Evolutionary conservation across 1,140 invertebrate species (phyloP), one percentile per base, ranked within the genome.

Genomic region (Neotoxoptera formosana): DNA sequence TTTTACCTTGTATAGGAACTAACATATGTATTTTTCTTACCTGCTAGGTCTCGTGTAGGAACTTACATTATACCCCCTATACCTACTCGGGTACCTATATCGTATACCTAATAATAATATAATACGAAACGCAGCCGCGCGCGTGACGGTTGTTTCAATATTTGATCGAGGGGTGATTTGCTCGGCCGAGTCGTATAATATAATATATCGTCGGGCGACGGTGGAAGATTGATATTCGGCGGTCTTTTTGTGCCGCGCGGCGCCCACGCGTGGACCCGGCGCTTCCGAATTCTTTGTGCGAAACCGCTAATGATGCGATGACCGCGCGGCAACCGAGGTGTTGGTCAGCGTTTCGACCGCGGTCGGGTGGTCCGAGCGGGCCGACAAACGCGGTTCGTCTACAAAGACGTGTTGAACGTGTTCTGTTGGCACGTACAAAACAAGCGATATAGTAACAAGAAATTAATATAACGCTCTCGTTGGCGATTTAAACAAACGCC

Each of bases 281-380:
- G 87, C 87, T 88, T 88, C 87, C 47, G 87, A 53, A 36, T 88
- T 34, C 41, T 88, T 88, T 88, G 87, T 53, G 87, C n/a, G 7
- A 88, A 88, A 88, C 87, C 87, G 87, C 87, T 88, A 88, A 88
- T 88, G 87, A 34, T 88, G 30, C 1, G 14, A n/a, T n/a, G n/a
- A n/a, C n/a, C 34, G 30, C 21, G 2, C 21, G 48, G 47, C 48
- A 48, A 53, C 20, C n/a, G 17, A 53, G 48, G 87, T 88, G 87
- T 88, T 45, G 87, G 87, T 88, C 47, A 88, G 87, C 47, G 87
- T 51, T 88, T 53, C 8, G 17, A 48, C 47, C 47, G 47, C 0
- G 47, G 87, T 53, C 30, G 87, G 87, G 48, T 34, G 48, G 87
- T 53, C 87, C n/a, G 21, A 25, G 20, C 87, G 0, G 48, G 6